These are phyloP conservation scores for Drosophila seclusa DNA, from an alignment of 2,888 invertebrate genomes.

Conservation along the genomic window DNA sequence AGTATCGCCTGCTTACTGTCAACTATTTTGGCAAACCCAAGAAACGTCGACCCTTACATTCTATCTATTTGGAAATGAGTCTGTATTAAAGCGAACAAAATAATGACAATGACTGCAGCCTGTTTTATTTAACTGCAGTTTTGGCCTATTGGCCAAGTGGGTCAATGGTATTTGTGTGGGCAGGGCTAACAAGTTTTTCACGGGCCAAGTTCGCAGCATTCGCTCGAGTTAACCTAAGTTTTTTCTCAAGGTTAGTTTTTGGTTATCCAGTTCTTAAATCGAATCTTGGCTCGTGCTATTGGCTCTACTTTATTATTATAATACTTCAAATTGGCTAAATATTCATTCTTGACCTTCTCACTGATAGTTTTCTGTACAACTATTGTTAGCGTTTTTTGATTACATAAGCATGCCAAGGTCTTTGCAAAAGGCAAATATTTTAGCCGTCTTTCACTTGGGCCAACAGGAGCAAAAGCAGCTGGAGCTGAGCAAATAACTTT, in stretches of 20 bases:
- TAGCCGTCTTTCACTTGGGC: conserved; percentile 43
- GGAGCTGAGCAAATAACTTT: conserved; percentile 32
- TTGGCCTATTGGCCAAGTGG: conserved; percentile 21
- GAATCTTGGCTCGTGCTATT: background rate
- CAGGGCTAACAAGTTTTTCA: conserved; percentile 31
- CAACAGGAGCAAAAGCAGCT: conserved; percentile 53
- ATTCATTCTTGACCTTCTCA: background rate
- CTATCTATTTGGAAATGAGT: conserved; percentile 45
- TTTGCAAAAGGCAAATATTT: conserved; percentile 23
- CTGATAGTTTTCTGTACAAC: background rate
- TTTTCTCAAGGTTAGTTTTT: conserved; percentile 2
- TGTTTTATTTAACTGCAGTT: conserved; percentile 8
- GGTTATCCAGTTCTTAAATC: background rate
- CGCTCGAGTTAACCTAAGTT: background rate
- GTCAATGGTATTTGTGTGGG: conserved; percentile 6
- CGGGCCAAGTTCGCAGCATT: conserved; percentile 5
- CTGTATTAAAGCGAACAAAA: conserved; percentile 48
- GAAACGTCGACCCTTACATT: conserved; percentile 34
- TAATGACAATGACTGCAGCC: background rate
- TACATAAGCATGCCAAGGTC: conserved; percentile 45
- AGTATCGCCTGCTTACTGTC: conserved; percentile 42
- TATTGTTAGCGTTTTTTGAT: conserved; percentile 16
- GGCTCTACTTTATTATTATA: background rate
- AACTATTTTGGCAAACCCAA: conserved; percentile 42
- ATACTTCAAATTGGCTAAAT: background rate